Percentiles rank a stretch among this genome's conserved stretches.
Conservation (phyloP, 2,888 invertebrate genomes). For the Sturmia bella region DNA sequence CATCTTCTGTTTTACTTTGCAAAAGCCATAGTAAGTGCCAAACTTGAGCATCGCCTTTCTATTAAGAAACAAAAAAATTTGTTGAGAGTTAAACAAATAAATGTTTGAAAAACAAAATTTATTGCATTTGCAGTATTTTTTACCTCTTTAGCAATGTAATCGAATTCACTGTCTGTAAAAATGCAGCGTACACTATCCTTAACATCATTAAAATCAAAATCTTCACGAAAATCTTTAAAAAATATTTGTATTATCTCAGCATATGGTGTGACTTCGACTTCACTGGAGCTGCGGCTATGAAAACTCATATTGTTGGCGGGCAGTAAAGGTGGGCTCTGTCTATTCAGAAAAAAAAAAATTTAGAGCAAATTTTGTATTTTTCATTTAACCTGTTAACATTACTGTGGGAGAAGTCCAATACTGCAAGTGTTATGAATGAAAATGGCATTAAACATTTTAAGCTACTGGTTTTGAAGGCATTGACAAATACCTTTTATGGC, state of each 20-base stretch:
- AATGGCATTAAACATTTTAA: slow-evolving; percentile 18
- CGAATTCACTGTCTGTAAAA: slow-evolving; percentile 61
- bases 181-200: slow-evolving; percentile 60
- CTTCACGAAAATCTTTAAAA: slow-evolving; percentile 71
- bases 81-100: neutral
- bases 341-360: slow-evolving; percentile 10
- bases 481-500: slow-evolving; percentile 61
- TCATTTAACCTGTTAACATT: neutral
- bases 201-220: slow-evolving; percentile 74
- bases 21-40: slow-evolving; percentile 74
- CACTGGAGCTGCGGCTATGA: slow-evolving; percentile 74
- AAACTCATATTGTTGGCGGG: slow-evolving; percentile 68
- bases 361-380: neutral
- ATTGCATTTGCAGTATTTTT: neutral
- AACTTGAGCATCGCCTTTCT: slow-evolving; percentile 71
- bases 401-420: slow-evolving; percentile 8
- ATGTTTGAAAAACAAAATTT: slow-evolving; percentile 1
- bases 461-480: slow-evolving; percentile 46
- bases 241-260: slow-evolving; percentile 73
- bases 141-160: slow-evolving; percentile 66
- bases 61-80: no score
- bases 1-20: slow-evolving; percentile 61
- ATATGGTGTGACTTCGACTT: slow-evolving; percentile 71
- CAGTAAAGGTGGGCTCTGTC: slow-evolving; percentile 1
- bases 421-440: neutral